These are phyloP conservation scores for Perodicticus potto DNA, from an alignment of 2,797 vertebrate genomes.

Conservation along the genomic window DNA sequence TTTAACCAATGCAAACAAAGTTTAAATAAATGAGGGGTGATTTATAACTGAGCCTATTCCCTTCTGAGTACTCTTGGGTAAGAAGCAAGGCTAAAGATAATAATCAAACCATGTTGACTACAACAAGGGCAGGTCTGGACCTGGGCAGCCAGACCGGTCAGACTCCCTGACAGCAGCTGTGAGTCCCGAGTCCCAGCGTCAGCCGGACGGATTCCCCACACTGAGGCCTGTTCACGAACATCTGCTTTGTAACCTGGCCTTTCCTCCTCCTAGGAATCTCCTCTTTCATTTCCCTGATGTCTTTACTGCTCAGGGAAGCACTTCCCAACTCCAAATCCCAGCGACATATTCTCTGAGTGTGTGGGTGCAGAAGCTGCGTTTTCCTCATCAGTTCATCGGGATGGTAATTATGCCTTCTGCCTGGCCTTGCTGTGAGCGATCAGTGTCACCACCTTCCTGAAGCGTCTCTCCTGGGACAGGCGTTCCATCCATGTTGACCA, in stretches of 20 bases:
- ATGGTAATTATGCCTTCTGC: background rate
- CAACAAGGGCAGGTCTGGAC: background rate
- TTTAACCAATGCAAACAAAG: background rate
- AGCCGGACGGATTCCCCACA: fast-evolving
- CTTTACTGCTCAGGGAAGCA: background rate
- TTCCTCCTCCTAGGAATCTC: background rate
- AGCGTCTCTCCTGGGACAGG: background rate
- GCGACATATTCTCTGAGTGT: background rate
- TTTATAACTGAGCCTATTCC: background rate
- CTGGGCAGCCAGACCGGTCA: too few species aligned
- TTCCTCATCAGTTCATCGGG: background rate
- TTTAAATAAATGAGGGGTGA: background rate
- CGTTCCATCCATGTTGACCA: background rate
- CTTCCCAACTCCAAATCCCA: background rate
- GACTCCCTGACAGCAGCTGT: background rate
- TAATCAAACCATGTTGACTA: background rate
- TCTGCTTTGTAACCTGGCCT: background rate
- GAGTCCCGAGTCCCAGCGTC: background rate
- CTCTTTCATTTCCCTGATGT: background rate
- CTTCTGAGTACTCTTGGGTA: background rate
- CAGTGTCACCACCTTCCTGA: background rate
- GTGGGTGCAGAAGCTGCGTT: background rate
- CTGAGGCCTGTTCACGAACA: too few species aligned
- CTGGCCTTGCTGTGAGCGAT: background rate
- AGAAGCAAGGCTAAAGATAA: background rate